Conservation (phyloP, 2,113 vertebrate species). For the Onychostruthus taczanowskii region DNA sequence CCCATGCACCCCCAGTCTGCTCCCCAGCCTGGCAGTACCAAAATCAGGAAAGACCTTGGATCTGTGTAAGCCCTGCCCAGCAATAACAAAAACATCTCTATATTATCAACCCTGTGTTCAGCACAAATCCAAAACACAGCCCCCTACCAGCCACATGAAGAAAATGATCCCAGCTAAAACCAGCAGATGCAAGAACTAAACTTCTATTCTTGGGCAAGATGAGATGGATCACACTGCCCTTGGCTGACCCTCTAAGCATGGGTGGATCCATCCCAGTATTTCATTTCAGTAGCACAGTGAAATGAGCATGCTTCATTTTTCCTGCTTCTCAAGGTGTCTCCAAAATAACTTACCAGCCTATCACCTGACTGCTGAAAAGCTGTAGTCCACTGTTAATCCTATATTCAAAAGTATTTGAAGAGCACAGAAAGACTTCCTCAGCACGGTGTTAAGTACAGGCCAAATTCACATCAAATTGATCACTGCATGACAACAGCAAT, state of each 20-base stretch:
- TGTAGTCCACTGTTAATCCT: neutral
- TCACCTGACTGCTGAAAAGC: neutral
- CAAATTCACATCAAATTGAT: neutral
- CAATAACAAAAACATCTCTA: neutral
- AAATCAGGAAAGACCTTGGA: neutral
- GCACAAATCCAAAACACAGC: neutral
- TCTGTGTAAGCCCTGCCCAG: neutral
- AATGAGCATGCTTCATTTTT: neutral
- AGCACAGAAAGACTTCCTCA: neutral
- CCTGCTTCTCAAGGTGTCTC: neutral
- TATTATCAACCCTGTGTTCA: neutral
- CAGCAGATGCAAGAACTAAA: neutral
- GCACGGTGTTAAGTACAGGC: neutral
- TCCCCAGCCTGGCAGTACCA: accelerated
- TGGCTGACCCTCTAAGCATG: neutral
- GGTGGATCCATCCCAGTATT: neutral
- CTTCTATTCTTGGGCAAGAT: neutral
- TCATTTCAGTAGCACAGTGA: neutral
- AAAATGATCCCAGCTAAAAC: neutral
- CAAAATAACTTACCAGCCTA: neutral
- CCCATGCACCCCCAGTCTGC: accelerated
- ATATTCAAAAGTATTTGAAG: neutral
- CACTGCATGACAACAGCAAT: neutral
- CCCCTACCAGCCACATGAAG: neutral
- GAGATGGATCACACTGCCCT: neutral